Conservation (phyloP, 2,113 vertebrate genomes). For the Oreocharis arfaki region DNA sequence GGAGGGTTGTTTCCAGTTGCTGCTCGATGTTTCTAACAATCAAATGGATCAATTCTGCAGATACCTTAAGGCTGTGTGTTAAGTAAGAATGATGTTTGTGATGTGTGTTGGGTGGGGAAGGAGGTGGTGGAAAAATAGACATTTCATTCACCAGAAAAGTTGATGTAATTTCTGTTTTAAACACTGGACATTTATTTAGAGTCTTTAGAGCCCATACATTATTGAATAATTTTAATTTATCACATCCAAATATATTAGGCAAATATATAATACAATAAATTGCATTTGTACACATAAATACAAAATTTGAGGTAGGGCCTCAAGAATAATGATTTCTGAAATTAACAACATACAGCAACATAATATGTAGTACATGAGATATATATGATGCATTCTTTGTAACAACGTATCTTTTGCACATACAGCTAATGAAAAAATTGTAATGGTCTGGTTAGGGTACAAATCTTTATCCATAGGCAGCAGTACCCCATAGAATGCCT, state of each 20-base stretch:
- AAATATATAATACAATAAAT: conserved; percentile 98
- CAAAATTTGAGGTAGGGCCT: conserved; percentile 99
- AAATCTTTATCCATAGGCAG: conserved; percentile 96
- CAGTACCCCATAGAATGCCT: conserved; percentile 86
- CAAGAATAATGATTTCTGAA: conserved; percentile 90
- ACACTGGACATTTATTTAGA: conserved; percentile 95
- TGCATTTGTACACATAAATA: conserved; percentile 99
- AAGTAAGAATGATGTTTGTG: conserved; percentile 29
- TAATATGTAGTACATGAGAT: conserved; percentile 78
- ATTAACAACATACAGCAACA: conserved; percentile 85
- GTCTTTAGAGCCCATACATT: conserved; percentile 87
- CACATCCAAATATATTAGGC: conserved; percentile 93
- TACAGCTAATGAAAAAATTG: conserved; percentile 80
- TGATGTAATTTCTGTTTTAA: conserved; percentile 70
- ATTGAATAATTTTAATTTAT: conserved; percentile 87
- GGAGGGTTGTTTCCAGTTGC: conserved; percentile 46
- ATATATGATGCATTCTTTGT: conserved; percentile 77
- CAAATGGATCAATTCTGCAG: conserved; percentile 47
- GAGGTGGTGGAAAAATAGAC: background rate
- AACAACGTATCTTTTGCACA: conserved; percentile 78
- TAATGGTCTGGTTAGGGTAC: conserved; percentile 85
- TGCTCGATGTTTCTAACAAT: conserved; percentile 47
- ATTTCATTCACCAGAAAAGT: conserved; percentile 4
- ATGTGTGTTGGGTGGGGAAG: background rate
- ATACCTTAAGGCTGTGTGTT: conserved; percentile 46